Percentiles rank a stretch among this genome's conserved stretches.
Evolutionary conservation across 2,113 vertebrate species (phyloP).

Genomic region (Phyllopteryx taeniolatus): DNA sequence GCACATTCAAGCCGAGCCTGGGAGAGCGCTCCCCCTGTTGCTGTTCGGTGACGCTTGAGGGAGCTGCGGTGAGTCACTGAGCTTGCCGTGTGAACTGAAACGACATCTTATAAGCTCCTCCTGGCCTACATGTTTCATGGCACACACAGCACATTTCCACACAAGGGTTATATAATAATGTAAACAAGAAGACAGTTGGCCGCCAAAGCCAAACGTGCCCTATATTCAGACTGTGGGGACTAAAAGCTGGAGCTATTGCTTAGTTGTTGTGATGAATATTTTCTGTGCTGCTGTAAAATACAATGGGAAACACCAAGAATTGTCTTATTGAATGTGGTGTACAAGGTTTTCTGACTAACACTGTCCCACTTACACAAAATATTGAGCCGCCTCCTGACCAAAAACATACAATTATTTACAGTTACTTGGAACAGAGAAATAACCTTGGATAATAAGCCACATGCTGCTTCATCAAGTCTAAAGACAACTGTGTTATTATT

Average conservation of each 20-base stretch:
- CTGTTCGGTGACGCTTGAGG: slow-evolving; percentile 45
- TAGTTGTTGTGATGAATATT: background rate
- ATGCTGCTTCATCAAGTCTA: background rate
- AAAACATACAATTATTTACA: background rate
- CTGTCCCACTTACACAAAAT: background rate
- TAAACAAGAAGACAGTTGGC: background rate
- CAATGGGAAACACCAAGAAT: background rate
- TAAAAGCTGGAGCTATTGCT: background rate
- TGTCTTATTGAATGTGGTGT: background rate
- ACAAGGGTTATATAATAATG: background rate
- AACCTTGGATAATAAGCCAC: background rate
- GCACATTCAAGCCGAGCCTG: slow-evolving; percentile 27
- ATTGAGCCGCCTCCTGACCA: background rate
- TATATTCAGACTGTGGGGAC: background rate
- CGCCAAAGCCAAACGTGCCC: background rate
- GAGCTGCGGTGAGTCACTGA: slow-evolving; percentile 48
- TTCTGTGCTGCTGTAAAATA: background rate
- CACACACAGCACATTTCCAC: slow-evolving; percentile 23
- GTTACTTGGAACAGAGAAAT: background rate
- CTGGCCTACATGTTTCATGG: slow-evolving; percentile 52
- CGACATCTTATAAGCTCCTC: slow-evolving; percentile 44
- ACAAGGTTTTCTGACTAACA: background rate
- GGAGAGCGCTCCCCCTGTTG: background rate
- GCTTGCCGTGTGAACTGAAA: slow-evolving; percentile 49
- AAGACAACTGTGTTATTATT: background rate